Evolutionary conservation across 2,113 vertebrate species (phyloP), one percentile per base, ranked within the genome.

Genomic region (Tursiops truncatus): DNA sequence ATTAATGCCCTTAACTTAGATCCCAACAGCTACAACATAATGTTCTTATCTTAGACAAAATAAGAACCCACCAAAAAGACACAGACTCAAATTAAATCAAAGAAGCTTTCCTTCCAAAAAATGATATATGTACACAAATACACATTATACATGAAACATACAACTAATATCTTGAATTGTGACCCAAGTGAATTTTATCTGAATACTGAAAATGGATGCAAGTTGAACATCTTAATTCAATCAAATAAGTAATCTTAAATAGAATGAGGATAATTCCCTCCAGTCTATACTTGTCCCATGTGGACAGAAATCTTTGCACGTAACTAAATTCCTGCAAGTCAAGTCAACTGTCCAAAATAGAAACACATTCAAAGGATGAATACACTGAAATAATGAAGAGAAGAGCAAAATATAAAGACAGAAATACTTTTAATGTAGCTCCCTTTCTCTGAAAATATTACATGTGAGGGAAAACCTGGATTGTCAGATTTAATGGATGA

Each of bases 1-100:
- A 60, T 93, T 93, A 95, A 63, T 91, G 53, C 9, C 73, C 14
- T 77, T 94, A 77, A 71, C 18, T 58, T 77, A 95, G 9, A 93
- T 76, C 28, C 74, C 93, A 94, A 87, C 36, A 95, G 56, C 65
- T 97, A 90, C 93, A 92, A 95, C 44, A 89, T 87, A 90, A 84
- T 81, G 21, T 73, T 84, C 56, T 76, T 60, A 73, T 68, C 44
- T 89, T 96, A 83, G 88, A 62, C 73, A 95, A 97, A 92, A 81
- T 97, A 91, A 77, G 58, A 67, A 81, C 11, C 21, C 8, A 95
- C 4, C 53, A 36, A 28, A 80, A 95, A 67, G 8, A 90, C 5
- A 41, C 80, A 88, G 41, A 44, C 31, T 91, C n/a, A 88, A 33
- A 56, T 73, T 17, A 62, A 80, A 67, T 26, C 73, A 74, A 95